Evolutionary conservation across 2,888 invertebrate genomes (phyloP), one percentile per base, ranked within the genome.

Genomic region (Melipona beecheii): DNA sequence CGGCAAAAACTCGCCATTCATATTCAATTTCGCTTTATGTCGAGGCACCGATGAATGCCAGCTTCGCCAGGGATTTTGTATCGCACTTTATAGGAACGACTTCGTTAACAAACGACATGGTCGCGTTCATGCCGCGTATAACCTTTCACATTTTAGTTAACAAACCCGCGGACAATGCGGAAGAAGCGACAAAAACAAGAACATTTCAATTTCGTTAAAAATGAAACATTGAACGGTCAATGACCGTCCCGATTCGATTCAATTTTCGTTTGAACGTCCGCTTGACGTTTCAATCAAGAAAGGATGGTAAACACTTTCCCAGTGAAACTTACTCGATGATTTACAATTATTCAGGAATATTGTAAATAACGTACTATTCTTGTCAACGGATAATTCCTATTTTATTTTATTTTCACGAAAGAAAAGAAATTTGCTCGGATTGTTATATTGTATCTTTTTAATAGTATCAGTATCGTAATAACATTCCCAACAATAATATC

Each of bases 1-100:
- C 83, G 65, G 81, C 75, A 82, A 85, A 87, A 76, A 75, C 83
- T 75, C 85, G 15, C 65, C 43, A 65, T 76, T 81, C 81, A 66
- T 72, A 82, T 86, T 87, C 76, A 84, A 86, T 87, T 87, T 77
- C 74, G 80, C 78, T 78, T 84, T 78, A 79, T 76, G 78, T 74
- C 60, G 64, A 56, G 31, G 24, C 56, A 9, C 64, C 75, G 76
- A 81, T 72, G 78, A 86, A 79, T 81, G 43, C 68, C 60, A 54
- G 64, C 69, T 52, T 24, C 69, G 36, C 69, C n/a, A 68, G 75
- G 62, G 76, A 75, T 87, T 85, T 79, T 75, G n/a, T 49, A 50
- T 19, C 60, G 75, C 69, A 68, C 69, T 85, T 87, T 83, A 69
- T 80, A 72, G 75, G 76, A 85, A 87, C 81, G 75, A 78, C 66